phyloP scores from a whole-genome alignment of 2,888 invertebrate species.

The Dynastes maya region DNA sequence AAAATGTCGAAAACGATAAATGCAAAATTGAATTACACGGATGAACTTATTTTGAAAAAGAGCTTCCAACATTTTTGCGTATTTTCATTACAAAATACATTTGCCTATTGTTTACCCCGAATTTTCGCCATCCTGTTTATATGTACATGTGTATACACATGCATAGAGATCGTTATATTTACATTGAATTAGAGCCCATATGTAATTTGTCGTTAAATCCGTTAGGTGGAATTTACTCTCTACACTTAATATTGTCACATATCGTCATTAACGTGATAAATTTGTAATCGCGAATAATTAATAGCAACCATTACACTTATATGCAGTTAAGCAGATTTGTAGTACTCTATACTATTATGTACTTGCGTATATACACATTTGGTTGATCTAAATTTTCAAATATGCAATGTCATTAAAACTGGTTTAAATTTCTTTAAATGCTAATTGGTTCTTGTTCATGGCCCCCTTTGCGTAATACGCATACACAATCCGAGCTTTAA shows the following conservation, averaged over 20 bases:
- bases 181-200: background rate
- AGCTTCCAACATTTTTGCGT: too few species aligned
- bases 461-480: slow-evolving; percentile 27
- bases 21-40: too few species aligned
- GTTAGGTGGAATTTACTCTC: slow-evolving; percentile 9
- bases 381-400: slow-evolving; percentile 41
- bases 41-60: too few species aligned
- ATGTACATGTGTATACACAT: too few species aligned
- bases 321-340: slow-evolving; percentile 13
- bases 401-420: slow-evolving; percentile 35
- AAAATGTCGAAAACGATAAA: too few species aligned
- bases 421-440: slow-evolving; percentile 30
- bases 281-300: slow-evolving; percentile 21
- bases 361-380: background rate
- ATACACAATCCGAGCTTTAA: slow-evolving; percentile 15
- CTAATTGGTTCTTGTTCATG: slow-evolving; percentile 35
- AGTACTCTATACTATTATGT: background rate
- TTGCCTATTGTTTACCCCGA: too few species aligned
- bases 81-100: too few species aligned
- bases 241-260: slow-evolving; percentile 21
- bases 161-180: background rate
- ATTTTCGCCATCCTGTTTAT: too few species aligned
- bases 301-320: slow-evolving; percentile 11
- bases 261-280: slow-evolving; percentile 24
- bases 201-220: background rate